Evolutionary conservation across 2,888 invertebrate genomes (phyloP), one percentile per base, ranked within the genome.

Genomic region (Autographa pulchrina): DNA sequence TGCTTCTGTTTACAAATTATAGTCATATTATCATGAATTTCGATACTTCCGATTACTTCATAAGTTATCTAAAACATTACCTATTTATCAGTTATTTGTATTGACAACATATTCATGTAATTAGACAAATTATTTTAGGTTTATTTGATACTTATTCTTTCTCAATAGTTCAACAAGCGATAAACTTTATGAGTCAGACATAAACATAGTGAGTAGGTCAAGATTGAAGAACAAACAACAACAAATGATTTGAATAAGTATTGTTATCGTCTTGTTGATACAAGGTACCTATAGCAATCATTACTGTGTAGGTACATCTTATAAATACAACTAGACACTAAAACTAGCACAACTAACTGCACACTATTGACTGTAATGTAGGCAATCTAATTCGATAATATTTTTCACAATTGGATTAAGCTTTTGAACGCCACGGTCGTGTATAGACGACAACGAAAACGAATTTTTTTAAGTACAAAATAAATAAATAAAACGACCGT

Each of bases 201-300:
- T 20, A 48, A 38, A 43, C 63, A 38, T 31, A 11, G n/a, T 54
- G 63, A 73, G 67, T 78, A 59, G 79, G 82, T 82, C 80, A 78
- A 75, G 68, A 75, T 62, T 72, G 25, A 69, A 75, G 38, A 65
- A 35, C 62, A 70, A 74, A 70, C 52, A 65, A 68, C 68, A 78
- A 73, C 60, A 74, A 71, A 70, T 60, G 9, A 78, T 73, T 73
- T 62, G 54, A 68, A 66, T 70, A 60, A 58, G 67, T 66, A 71
- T 75, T 73, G 70, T 68, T 78, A 48, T 54, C 54, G 41, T 3
- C 54, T 18, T 43, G 43, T 18, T 13, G 58, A 65, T 54, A 70
- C 70, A 11, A 58, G 59, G 43, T 70, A 56, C 66, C 74, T 79
- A 65, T 62, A 70, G 63, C 68, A 63, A 52, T 20, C 8, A 48